phyloP scores from a whole-genome alignment of 2,113 vertebrate species.

The Hemibagrus wyckioides region DNA sequence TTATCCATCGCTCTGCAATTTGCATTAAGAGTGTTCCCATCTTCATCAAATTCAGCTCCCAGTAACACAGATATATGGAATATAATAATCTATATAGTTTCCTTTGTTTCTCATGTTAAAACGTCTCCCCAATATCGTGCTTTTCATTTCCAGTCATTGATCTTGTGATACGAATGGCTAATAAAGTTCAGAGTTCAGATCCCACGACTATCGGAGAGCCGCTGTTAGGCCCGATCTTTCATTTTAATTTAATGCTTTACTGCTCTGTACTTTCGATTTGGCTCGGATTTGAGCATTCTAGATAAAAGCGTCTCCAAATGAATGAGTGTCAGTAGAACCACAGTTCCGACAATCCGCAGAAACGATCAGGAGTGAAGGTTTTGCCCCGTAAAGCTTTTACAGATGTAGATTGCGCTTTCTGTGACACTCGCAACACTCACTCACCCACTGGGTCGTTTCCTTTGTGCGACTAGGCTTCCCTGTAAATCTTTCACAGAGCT shows the following conservation, averaged over 20 bases:
- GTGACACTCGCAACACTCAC: too few species aligned
- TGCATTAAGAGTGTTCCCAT: background rate
- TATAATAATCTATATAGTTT: too few species aligned
- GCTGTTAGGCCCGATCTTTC: background rate
- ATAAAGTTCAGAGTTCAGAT: background rate
- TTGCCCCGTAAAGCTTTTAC: background rate
- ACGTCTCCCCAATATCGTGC: background rate
- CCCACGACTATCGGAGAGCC: background rate
- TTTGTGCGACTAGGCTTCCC: background rate
- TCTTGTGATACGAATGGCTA: background rate
- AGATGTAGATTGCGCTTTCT: slow-evolving; percentile 8
- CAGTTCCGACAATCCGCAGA: background rate
- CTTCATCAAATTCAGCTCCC: background rate
- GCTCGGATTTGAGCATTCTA: background rate
- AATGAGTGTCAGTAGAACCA: background rate
- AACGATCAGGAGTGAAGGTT: slow-evolving; percentile 9
- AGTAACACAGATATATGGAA: background rate
- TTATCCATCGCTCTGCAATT: background rate
- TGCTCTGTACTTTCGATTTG: background rate
- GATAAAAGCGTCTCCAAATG: background rate
- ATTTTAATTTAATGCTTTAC: background rate
- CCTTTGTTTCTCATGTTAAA: background rate
- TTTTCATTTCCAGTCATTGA: background rate
- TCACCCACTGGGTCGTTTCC: background rate
- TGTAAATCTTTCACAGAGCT: background rate